phyloP scores from a whole-genome alignment of 2,797 vertebrate genomes.

The Calcarius lapponicus region DNA sequence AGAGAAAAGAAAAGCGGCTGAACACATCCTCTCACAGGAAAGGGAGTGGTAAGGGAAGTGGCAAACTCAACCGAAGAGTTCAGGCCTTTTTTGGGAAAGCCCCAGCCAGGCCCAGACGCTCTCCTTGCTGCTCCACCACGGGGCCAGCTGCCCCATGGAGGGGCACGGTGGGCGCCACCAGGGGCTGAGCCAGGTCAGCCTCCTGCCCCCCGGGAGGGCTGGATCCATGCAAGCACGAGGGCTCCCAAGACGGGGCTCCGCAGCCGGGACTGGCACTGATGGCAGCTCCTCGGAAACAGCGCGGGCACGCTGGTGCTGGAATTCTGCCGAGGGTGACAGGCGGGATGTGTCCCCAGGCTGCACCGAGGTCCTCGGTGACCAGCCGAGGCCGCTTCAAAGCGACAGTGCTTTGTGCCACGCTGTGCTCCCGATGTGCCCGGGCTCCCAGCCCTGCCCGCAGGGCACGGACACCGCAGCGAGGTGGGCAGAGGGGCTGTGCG shows the following conservation, averaged over 20 bases:
- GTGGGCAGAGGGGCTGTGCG: background rate
- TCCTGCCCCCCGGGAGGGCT: background rate
- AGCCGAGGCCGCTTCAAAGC: background rate
- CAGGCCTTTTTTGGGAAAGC: slow-evolving; percentile 75
- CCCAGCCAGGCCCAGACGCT: background rate
- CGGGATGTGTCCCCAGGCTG: background rate
- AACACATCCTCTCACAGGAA: slow-evolving; percentile 70
- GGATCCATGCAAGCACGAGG: rapidly evolving
- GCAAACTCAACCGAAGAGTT: slow-evolving; percentile 58
- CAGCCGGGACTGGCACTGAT: background rate
- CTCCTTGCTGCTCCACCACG: background rate
- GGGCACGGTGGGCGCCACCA: background rate
- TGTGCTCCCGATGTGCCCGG: background rate
- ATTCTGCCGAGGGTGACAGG: background rate
- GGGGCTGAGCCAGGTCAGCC: background rate
- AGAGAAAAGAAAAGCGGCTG: slow-evolving; percentile 41
- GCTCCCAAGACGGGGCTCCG: background rate
- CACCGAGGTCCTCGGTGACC: background rate
- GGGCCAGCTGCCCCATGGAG: background rate
- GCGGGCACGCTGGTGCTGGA: background rate
- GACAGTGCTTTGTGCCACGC: rapidly evolving
- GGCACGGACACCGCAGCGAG: background rate
- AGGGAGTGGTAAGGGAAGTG: slow-evolving; percentile 73
- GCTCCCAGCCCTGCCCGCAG: rapidly evolving
- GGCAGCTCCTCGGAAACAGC: rapidly evolving